Evolutionary conservation across 1,140 invertebrate species (phyloP).

Genomic region (Sitophilus oryzae): DNA sequence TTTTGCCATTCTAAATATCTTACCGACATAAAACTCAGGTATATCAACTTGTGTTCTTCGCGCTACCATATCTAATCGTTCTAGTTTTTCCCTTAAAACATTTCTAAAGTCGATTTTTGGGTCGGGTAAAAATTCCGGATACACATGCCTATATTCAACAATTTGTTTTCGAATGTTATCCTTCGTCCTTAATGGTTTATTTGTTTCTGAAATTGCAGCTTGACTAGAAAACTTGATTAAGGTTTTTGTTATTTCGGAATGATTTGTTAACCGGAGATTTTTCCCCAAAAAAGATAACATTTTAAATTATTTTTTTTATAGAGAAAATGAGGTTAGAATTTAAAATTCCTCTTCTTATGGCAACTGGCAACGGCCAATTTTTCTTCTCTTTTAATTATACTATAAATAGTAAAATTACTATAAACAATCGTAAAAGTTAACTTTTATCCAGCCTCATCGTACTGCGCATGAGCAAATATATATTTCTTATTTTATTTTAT

Average conservation of each 20-base stretch:
- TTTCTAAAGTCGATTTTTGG: slow-evolving; percentile 75
- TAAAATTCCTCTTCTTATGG: no score
- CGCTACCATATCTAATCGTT: slow-evolving; percentile 88
- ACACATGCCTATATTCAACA: slow-evolving; percentile 64
- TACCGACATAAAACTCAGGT: slow-evolving; percentile 96
- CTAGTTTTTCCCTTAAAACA: slow-evolving; percentile 77
- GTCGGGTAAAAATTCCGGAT: slow-evolving; percentile 93
- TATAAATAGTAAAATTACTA: no score
- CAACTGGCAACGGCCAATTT: no score
- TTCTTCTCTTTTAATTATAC: no score
- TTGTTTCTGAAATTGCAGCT: background rate
- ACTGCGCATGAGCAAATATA: no score
- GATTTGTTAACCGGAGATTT: background rate
- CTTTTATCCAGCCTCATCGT: no score
- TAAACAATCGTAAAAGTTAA: no score
- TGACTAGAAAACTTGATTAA: slow-evolving; percentile 3
- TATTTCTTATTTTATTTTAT: no score
- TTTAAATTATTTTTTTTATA: no score
- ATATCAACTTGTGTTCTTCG: slow-evolving; percentile 78
- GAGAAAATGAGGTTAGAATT: no score
- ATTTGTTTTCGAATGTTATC: slow-evolving; percentile 28
- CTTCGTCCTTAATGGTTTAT: slow-evolving; percentile 4
- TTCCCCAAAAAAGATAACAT: background rate
- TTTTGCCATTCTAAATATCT: slow-evolving; percentile 35
- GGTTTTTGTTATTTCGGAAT: background rate